Conservation (phyloP, 2,888 invertebrate genomes). For the Pheosia tremula region DNA sequence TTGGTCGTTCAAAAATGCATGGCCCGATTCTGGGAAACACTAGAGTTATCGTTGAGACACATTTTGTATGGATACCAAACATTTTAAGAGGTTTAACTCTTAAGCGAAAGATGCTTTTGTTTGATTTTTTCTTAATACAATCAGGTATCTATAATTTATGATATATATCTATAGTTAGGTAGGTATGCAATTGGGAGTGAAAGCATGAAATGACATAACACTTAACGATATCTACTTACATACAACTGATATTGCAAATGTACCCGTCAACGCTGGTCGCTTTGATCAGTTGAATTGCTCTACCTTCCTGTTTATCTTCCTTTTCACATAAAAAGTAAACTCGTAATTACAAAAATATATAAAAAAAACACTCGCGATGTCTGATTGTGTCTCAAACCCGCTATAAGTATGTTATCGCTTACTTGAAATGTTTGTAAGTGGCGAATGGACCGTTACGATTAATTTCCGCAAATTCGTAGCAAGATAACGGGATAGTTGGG, state of each 20-base stretch:
- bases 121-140: no score
- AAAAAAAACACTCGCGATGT: neutral
- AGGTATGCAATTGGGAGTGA: no score
- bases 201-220: neutral
- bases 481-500: constrained; percentile 14
- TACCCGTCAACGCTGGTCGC: neutral
- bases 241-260: neutral
- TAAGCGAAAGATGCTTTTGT: no score
- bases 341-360: neutral
- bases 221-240: neutral
- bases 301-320: constrained; percentile 1
- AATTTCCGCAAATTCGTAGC: constrained; percentile 22
- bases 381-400: neutral
- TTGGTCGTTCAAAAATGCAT: no score
- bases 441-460: constrained; percentile 15
- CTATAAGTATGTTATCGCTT: constrained; percentile 10
- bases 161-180: no score
- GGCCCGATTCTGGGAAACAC: no score
- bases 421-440: constrained; percentile 10
- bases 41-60: no score
- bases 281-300: neutral
- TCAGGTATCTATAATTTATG: no score
- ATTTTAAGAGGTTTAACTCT: no score
- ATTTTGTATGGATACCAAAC: no score
- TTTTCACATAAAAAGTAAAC: neutral